phyloP scores from a whole-genome alignment of 2,113 vertebrate genomes.

The Alaudala cheleensis region DNA sequence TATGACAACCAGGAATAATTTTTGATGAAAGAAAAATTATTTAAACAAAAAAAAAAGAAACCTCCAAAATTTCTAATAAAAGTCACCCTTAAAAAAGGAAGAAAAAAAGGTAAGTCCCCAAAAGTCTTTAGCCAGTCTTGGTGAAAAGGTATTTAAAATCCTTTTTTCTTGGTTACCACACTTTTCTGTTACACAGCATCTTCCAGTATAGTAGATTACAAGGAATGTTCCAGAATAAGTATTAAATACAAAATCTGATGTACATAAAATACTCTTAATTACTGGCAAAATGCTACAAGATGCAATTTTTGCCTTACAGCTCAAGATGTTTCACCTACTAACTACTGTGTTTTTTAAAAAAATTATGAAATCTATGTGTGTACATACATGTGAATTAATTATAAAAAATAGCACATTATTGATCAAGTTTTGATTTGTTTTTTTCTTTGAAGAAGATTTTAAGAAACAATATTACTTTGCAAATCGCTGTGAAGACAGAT shows the following conservation, averaged over 20 bases:
- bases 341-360: not conserved
- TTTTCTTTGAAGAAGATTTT: not conserved
- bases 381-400: not conserved
- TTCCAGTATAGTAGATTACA: not conserved
- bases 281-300: not conserved
- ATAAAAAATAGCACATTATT: not conserved
- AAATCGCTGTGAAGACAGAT: not conserved
- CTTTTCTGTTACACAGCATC: not conserved
- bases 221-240: not conserved
- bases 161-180: not conserved
- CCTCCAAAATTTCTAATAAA: not conserved
- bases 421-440: rapidly evolving
- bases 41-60: not conserved
- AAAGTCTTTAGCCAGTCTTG: not conserved
- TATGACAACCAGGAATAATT: not conserved
- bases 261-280: not conserved
- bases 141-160: not conserved
- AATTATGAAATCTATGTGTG: rapidly evolving
- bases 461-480: not conserved
- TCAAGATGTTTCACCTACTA: not conserved
- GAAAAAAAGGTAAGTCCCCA: rapidly evolving
- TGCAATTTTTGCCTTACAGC: not conserved
- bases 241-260: not conserved
- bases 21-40: not conserved
- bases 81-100: not conserved